Evolutionary conservation across 2,113 vertebrate species (phyloP), one percentile per base, ranked within the genome.

Genomic region (Neogobius melanostomus): DNA sequence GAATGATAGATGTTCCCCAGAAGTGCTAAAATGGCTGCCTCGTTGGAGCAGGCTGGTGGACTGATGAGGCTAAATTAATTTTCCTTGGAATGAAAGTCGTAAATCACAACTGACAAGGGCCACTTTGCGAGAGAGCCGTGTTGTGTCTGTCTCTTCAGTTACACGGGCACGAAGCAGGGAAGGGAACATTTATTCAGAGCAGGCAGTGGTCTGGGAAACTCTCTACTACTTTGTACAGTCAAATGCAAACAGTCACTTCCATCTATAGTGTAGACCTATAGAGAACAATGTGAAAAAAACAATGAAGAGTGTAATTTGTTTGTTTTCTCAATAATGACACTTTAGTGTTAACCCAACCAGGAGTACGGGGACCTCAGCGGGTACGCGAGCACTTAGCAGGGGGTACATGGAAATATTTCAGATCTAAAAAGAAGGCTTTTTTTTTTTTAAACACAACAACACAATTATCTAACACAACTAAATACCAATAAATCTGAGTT

Each of bases 31-130:
- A 83, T 80, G 83, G 83, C 89, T 64, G 49, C 79, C 80, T 76
- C 72, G 69, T 83, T 57, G 57, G 82, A 87, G 76, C 79, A 81
- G 79, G 78, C 76, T 64, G 70, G 79, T 21, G 80, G 79, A 89
- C 75, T 82, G 86, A 89, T 80, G 84, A 85, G 69, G 77, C 82
- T 81, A 88, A 91, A 90, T 90, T 88, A 87, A 91, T 91, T 91
- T 92, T 79, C 79, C 66, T 82, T 74, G 79, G 78, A 91, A 91
- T 91, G 86, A 85, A 90, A 85, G 45, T 83, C 81, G 85, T 91
- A 89, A 88, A 91, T 92, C 90, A 91, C 65, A 68, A 69, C 71
- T 82, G 89, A 89, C 85, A 85, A 70, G 82, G 75, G 74, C 72
- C 88, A 86, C 87, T 90, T 87, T 89, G 86, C 77, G 53, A 71